These are phyloP conservation scores for Pitangus sulphuratus DNA, from an alignment of 2,797 vertebrate species.

Conservation along the genomic window DNA sequence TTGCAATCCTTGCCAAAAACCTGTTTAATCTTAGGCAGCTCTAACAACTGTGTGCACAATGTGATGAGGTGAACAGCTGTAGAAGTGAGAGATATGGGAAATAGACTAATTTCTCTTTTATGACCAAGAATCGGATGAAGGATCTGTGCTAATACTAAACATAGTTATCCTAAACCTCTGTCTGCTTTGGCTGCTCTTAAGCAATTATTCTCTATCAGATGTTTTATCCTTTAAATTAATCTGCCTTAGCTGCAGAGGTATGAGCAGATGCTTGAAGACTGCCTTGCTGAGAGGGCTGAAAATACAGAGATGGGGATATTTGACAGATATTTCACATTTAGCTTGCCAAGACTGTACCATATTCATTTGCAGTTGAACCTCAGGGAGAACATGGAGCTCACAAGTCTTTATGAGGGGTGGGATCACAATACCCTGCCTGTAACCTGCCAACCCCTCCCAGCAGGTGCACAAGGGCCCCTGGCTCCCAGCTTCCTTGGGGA, in stretches of 20 bases:
- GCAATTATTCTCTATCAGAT: not conserved
- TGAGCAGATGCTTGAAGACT: not conserved
- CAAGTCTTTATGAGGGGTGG: not conserved
- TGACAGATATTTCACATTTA: not conserved
- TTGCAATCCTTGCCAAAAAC: conserved; percentile 21
- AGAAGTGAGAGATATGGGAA: not conserved
- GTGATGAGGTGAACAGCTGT: not conserved
- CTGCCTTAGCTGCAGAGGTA: conserved; percentile 9
- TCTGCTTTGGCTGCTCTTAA: conserved; percentile 6
- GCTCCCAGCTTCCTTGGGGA: not conserved
- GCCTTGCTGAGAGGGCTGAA: not conserved
- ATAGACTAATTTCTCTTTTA: conserved; percentile 17
- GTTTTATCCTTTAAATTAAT: conserved; percentile 1
- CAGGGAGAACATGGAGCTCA: not conserved
- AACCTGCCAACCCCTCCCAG: not conserved
- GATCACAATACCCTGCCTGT: not conserved
- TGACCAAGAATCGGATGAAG: not conserved
- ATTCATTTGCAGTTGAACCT: not conserved
- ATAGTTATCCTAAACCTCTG: not conserved
- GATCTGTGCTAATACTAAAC: not conserved
- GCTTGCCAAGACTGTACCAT: not conserved
- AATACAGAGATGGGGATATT: not conserved
- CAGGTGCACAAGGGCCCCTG: not conserved
- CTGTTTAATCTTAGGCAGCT: not conserved
- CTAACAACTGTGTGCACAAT: not conserved